phyloP scores from a whole-genome alignment of 1,140 invertebrate species.

The Elysia chlorotica region DNA sequence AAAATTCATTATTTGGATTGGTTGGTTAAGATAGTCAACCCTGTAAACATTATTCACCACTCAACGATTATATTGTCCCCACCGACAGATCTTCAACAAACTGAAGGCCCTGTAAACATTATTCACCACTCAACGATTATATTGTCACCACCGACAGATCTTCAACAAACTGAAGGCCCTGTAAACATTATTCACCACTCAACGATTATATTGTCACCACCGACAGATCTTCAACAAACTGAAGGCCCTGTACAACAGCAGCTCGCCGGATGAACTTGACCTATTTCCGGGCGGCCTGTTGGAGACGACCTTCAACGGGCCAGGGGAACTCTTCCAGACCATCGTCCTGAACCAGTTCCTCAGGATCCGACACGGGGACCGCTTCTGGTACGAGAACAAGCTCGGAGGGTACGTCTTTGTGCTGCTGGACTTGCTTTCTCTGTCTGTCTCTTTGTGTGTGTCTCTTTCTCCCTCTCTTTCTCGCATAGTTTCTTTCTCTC shows the following conservation, averaged over 20 bases:
- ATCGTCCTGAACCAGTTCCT: slow-evolving; percentile 94
- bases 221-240: not conserved
- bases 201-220: too few species aligned
- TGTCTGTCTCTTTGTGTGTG: not conserved
- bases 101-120: too few species aligned
- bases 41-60: too few species aligned
- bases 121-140: too few species aligned
- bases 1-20: too few species aligned
- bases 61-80: too few species aligned
- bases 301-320: slow-evolving; percentile 77
- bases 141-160: too few species aligned
- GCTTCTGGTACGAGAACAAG: slow-evolving; percentile 98
- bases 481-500: not conserved
- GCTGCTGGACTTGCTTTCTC: not conserved
- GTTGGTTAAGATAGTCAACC: too few species aligned
- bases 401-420: slow-evolving; percentile 49
- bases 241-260: slow-evolving; percentile 14
- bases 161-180: slow-evolving; percentile 19
- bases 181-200: too few species aligned
- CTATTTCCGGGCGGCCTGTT: slow-evolving; percentile 97
- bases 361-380: slow-evolving; percentile 88
- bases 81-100: too few species aligned
- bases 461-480: not conserved
- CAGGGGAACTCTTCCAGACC: slow-evolving; percentile 80
- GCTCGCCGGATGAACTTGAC: slow-evolving; percentile 66